phyloP scores from a whole-genome alignment of 2,113 vertebrate species.

The Calidris pygmaea region DNA sequence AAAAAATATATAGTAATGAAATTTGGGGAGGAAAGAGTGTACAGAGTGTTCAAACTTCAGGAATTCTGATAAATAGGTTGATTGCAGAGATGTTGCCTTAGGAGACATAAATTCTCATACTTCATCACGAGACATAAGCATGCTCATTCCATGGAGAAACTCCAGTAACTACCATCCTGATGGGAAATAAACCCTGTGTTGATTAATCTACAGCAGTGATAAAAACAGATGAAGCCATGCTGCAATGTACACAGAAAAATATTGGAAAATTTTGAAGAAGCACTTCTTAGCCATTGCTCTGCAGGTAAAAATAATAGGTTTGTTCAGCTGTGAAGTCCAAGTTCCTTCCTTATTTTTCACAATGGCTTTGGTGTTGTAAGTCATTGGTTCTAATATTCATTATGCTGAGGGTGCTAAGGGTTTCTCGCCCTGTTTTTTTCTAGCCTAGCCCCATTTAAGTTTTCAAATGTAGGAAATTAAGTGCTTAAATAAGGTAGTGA shows the following conservation, averaged over 20 bases:
- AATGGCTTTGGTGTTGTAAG: neutral
- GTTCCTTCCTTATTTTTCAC: neutral
- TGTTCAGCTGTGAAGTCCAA: neutral
- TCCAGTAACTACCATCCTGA: neutral
- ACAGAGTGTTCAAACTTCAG: neutral
- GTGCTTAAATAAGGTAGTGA: neutral
- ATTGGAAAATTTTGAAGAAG: slow-evolving; percentile 11
- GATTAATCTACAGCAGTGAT: neutral
- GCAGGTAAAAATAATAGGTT: neutral
- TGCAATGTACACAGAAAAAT: neutral
- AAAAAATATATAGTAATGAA: neutral
- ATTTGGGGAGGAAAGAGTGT: neutral
- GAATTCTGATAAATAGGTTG: neutral
- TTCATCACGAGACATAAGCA: neutral
- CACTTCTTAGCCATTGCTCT: neutral
- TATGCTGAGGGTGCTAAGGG: neutral
- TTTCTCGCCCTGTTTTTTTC: neutral
- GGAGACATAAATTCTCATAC: neutral
- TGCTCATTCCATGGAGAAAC: neutral
- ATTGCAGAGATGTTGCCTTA: neutral
- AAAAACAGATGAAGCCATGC: slow-evolving; percentile 1
- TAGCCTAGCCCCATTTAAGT: neutral
- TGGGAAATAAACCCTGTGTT: slow-evolving; percentile 36
- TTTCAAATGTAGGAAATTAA: neutral
- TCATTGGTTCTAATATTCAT: neutral